A percentile compares a stretch with the other conserved stretches of the same genome.
Conservation (phyloP, 2,888 invertebrate species). For the Omphaloscelis lunosa region DNA sequence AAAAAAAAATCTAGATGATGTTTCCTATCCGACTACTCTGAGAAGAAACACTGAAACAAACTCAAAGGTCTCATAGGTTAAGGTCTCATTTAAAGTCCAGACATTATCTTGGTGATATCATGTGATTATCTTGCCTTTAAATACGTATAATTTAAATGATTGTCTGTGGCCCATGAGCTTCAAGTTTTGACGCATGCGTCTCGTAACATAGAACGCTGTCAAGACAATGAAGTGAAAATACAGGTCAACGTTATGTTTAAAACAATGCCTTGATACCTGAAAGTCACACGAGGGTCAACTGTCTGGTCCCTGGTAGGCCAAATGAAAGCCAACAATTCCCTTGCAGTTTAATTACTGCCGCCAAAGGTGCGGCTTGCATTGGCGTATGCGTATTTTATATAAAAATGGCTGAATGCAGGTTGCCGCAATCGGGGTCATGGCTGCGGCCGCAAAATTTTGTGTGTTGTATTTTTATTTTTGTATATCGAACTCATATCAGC, state of each 20-base stretch:
- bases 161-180: no score
- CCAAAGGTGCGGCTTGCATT: slow-evolving; percentile 26
- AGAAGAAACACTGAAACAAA: no score
- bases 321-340: slow-evolving; percentile 24
- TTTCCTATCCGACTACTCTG: no score
- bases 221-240: not conserved
- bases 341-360: slow-evolving; percentile 3
- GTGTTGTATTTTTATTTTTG: not conserved
- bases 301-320: not conserved
- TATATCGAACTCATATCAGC: not conserved
- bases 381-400: slow-evolving; percentile 40
- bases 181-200: no score
- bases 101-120: no score
- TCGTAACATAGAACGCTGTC: not conserved
- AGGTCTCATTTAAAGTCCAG: no score
- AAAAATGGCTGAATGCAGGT: slow-evolving; percentile 45
- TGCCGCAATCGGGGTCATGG: slow-evolving; percentile 22
- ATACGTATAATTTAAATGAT: no score
- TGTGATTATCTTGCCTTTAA: no score
- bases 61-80: no score
- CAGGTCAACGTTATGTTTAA: not conserved
- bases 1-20: no score
- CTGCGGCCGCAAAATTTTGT: not conserved
- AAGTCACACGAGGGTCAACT: not conserved
- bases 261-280: not conserved